A percentile compares a stretch with the other conserved stretches of the same genome.
These are phyloP conservation scores for Tinea semifulvella DNA, from an alignment of 2,888 invertebrate genomes.

Conservation along the genomic window DNA sequence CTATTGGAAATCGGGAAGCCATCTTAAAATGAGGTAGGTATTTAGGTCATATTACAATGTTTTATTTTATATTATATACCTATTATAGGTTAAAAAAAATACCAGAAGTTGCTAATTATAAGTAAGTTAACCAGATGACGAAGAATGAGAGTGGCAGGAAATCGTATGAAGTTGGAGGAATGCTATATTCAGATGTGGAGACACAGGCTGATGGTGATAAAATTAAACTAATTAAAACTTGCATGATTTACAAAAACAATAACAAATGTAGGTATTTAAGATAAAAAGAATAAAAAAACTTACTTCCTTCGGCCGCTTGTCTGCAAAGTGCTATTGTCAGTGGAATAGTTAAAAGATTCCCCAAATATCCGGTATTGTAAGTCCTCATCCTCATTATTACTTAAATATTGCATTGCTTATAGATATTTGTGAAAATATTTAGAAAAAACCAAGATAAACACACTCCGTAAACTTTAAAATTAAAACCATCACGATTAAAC, in stretches of 20 bases:
- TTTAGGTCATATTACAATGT: too few species aligned
- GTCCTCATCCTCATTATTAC: conserved; percentile 58
- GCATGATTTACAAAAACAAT: not conserved
- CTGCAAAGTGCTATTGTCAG: not conserved
- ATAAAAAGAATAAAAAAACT: not conserved
- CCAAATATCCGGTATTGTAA: conserved; percentile 64
- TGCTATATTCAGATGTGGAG: too few species aligned
- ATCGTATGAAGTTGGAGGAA: too few species aligned
- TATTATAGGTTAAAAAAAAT: too few species aligned
- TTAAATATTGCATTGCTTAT: conserved; percentile 63
- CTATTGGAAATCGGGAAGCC: too few species aligned
- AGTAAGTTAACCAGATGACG: too few species aligned
- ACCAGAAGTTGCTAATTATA: too few species aligned
- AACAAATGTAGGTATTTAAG: not conserved
- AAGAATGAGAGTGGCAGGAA: too few species aligned
- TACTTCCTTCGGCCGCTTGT: not conserved
- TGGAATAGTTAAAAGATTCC: conserved; percentile 52
- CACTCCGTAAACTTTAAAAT: conserved; percentile 28
- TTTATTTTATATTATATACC: too few species aligned
- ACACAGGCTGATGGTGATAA: not conserved
- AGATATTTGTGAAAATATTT: conserved; percentile 37
- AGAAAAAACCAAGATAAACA: conserved; percentile 14
- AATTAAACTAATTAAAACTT: not conserved
- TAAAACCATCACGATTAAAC: conserved; percentile 42
- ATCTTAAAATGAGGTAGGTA: too few species aligned